Evolutionary conservation across 2,888 invertebrate genomes (phyloP), one percentile per base, ranked within the genome.

Genomic region (Gryllus longicercus): DNA sequence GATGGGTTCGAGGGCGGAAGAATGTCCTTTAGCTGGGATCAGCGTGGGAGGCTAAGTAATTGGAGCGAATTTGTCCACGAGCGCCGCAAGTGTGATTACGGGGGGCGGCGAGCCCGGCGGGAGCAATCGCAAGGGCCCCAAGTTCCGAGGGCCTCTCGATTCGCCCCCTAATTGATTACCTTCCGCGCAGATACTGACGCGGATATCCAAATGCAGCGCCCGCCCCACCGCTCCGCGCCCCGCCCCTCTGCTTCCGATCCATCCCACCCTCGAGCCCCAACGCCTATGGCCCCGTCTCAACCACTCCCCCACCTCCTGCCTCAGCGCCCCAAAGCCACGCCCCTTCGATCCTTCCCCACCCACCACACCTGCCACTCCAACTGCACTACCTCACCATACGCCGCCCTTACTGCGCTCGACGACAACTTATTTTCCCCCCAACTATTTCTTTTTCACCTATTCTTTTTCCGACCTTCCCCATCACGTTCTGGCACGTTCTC

Each of bases 11-110:
- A 63, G n/a, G n/a, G 63, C n/a, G 16, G 63, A 14, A 63, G n/a
- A 38, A 38, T 38, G 38, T 38, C 38, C 38, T 38, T 38, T 38
- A 38, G 38, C 63, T 63, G 63, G n/a, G 63, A 63, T 63, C 16
- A n/a, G 63, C 14, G n/a, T 18, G 63, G 14, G 63, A 63, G 63
- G 63, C 16, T 18, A 63, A 63, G 63, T 63, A 63, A 63, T 63
- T 63, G 63, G 63, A 63, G n/a, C 63, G 63, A 63, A 63, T 63
- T 63, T 63, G 63, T 63, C 63, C n/a, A 63, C 63, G 63, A 14
- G 16, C 16, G n/a, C 16, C 63, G 16, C 63, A 18, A 18, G 63
- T 63, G 63, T 63, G 63, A 63, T 63, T 63, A 63, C 14, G 63
- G 63, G 63, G 63, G n/a, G 63, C 63, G 63, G 14, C 63, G 63